Evolutionary conservation across 2,888 invertebrate species (phyloP), one percentile per base, ranked within the genome.

Genomic region (Aelia acuminata): DNA sequence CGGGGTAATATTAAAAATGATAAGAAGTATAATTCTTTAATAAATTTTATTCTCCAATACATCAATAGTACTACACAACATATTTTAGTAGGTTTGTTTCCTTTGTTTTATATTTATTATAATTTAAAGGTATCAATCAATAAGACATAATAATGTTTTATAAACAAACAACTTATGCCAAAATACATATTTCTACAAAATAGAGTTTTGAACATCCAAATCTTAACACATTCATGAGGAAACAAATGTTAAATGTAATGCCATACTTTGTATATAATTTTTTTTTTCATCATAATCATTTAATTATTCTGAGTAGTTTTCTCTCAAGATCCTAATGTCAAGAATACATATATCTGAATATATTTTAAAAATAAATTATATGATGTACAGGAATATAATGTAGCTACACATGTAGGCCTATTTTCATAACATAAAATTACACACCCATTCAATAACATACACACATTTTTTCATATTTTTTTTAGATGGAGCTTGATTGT

Each of bases 21-120:
- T 39, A 80, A 43, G 4, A 80, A 80, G 39, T 57, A 39, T 87
- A 49, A 87, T 89, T 90, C 89, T 90, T 89, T 90, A 89, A 90
- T 90, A 90, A 90, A 90, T 90, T 90, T 90, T 90, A 90, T 90
- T 90, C 90, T 90, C 90, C 90, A 90, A 90, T 90, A 90, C 90
- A 90, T 90, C 90, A 90, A 90, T 90, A 90, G 90, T 90, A 90
- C 90, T 90, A 90, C 90, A 90, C 90, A 90, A 90, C 90, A 90
- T 90, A 90, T 89, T 90, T 90, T 90, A 90, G 90, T 90, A 90
- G 90, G 90, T 90, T 90, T 90, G 90, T 90, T 90, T 90, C 90
- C 90, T 90, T 90, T 90, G n/a, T 90, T 90, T 90, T 89, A 90
- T 90, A 89, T 90, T 89, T 89, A 89, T 89, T 90, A 90, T 89